phyloP scores from a whole-genome alignment of 2,888 invertebrate species.

The Rugalucina vietnamica region DNA sequence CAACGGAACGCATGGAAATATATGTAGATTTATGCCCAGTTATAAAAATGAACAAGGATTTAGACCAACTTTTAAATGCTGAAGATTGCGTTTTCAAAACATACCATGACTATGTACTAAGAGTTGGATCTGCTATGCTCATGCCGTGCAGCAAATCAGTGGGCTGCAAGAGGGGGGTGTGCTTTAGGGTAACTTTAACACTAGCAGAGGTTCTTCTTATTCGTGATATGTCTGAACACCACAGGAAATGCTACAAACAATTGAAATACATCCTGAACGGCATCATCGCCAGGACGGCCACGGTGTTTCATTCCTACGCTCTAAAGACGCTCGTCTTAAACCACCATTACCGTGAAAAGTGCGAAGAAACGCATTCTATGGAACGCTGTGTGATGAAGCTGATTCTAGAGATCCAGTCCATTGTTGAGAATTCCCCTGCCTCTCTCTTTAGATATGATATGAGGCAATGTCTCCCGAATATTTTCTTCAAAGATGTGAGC shows the following conservation, averaged over 20 bases:
- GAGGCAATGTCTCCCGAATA: not conserved
- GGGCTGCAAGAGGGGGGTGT: not conserved
- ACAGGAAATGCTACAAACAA: not conserved
- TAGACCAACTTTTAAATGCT: not conserved
- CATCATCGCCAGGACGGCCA: not conserved
- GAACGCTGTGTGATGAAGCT: not conserved
- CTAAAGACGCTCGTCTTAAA: not conserved
- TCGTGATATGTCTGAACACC: not conserved
- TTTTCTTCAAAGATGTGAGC: not conserved
- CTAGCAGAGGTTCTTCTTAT: not conserved
- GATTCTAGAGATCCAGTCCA: not conserved
- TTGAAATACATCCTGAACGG: not conserved
- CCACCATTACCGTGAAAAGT: not conserved
- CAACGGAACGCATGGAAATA: not conserved
- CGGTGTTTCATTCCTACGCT: not conserved
- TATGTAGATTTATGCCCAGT: slow-evolving; percentile 1
- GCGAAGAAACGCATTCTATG: not conserved
- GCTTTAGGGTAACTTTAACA: not conserved
- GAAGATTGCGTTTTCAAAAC: not conserved
- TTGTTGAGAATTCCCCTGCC: not conserved
- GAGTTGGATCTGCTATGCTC: not conserved
- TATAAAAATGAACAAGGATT: not conserved
- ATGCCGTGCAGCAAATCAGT: not conserved
- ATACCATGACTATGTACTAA: not conserved
- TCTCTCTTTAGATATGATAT: not conserved